Evolutionary conservation across 23 tunicate genomes (phyloP).

Genomic region (Styela plicata): DNA sequence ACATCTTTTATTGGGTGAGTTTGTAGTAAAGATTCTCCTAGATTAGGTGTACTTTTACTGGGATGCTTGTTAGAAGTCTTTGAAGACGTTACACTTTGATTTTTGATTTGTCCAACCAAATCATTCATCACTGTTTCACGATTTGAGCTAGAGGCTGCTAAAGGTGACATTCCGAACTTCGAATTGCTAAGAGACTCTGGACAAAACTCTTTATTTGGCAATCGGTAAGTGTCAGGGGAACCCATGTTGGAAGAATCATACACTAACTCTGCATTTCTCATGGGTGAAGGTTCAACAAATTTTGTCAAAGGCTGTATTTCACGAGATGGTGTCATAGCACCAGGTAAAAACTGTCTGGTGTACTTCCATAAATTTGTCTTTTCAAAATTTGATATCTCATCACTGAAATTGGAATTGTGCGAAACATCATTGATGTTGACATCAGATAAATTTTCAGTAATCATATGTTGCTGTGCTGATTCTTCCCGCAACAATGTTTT

Average conservation of each 20-base stretch:
- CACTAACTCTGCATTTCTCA: neutral
- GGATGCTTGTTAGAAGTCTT: neutral
- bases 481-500: constrained; percentile 58
- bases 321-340: neutral
- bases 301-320: constrained; percentile 1
- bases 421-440: constrained; percentile 9
- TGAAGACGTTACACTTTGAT: too few species aligned
- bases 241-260: neutral
- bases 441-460: neutral
- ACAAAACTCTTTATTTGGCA: neutral
- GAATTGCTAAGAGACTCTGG: neutral
- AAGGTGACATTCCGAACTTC: neutral
- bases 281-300: neutral
- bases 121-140: too few species aligned
- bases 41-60: neutral
- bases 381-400: constrained; percentile 74
- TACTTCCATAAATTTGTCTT: constrained; percentile 84
- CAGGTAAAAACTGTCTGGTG: constrained; percentile 76
- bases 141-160: neutral
- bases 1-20: neutral
- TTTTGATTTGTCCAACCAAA: neutral
- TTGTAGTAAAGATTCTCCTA: neutral
- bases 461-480: neutral
- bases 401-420: constrained; percentile 53
- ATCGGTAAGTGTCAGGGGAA: constrained; percentile 6